These are phyloP conservation scores for Hetaerina titia DNA, from an alignment of 2,888 invertebrate genomes.

Conservation along the genomic window DNA sequence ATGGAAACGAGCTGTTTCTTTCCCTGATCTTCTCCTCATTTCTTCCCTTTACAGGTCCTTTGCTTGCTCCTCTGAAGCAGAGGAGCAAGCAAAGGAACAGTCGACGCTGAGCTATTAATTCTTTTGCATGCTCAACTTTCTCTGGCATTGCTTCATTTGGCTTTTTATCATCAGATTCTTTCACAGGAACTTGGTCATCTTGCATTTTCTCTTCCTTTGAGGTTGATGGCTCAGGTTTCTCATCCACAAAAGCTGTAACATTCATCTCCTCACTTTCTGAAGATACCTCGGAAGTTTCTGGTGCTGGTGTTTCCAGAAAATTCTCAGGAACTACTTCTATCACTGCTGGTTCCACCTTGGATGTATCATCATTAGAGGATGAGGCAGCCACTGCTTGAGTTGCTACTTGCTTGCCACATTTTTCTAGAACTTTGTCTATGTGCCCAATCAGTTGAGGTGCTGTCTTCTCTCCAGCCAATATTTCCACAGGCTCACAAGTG, in stretches of 20 bases:
- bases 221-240: slow-evolving; percentile 5
- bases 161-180: not conserved
- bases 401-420: not conserved
- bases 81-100: no score
- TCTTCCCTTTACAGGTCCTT: slow-evolving; percentile 49
- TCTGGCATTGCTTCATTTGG: not conserved
- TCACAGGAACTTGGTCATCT: slow-evolving; percentile 43
- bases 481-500: no score
- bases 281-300: not conserved
- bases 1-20: slow-evolving; percentile 52
- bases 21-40: slow-evolving; percentile 42
- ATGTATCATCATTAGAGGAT: not conserved
- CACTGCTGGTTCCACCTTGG: not conserved
- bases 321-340: slow-evolving; percentile 10
- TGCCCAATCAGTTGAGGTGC: no score
- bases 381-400: not conserved
- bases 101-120: slow-evolving; percentile 83
- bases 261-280: not conserved
- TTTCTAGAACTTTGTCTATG: no score
- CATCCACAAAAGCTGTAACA: slow-evolving; percentile 60
- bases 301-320: not conserved
- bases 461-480: no score
- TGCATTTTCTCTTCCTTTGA: not conserved
- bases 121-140: slow-evolving; percentile 75
- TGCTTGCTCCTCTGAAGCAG: slow-evolving; percentile 82